Percentiles rank a stretch among this genome's conserved stretches.
Conservation (phyloP, 2,113 vertebrate species). For the Micronycteris hirsuta region DNA sequence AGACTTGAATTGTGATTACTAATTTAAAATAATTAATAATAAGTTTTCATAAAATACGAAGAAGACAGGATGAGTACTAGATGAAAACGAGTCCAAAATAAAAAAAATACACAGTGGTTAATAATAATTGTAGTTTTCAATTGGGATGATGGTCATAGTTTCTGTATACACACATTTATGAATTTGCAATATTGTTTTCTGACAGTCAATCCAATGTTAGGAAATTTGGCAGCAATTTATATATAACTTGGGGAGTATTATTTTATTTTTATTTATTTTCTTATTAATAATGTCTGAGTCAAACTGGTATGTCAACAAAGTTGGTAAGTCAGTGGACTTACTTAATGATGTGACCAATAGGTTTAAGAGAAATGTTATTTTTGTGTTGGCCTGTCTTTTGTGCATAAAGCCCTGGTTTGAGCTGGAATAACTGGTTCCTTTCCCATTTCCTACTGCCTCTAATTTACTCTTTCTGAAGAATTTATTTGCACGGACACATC, state of each 20-base stretch:
- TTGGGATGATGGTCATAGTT: not conserved
- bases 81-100: not conserved
- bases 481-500: not conserved
- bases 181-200: not conserved
- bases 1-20: slow-evolving; percentile 63
- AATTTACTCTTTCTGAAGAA: not conserved
- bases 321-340: not conserved
- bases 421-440: not conserved
- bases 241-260: not conserved
- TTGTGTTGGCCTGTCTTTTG: not conserved
- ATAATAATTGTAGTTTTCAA: not conserved
- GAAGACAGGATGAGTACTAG: not conserved
- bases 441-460: not conserved
- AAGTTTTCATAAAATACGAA: not conserved
- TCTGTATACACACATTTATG: not conserved
- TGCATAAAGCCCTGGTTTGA: not conserved
- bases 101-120: not conserved
- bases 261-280: not conserved
- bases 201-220: not conserved
- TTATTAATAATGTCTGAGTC: not conserved
- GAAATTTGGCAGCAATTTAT: not conserved
- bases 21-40: slow-evolving; percentile 74
- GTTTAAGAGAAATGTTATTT: not conserved
- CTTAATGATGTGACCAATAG: not conserved
- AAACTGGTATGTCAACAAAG: not conserved